Evolutionary conservation across 2,888 invertebrate genomes (phyloP), one percentile per base, ranked within the genome.

Genomic region (Lagria hirta): DNA sequence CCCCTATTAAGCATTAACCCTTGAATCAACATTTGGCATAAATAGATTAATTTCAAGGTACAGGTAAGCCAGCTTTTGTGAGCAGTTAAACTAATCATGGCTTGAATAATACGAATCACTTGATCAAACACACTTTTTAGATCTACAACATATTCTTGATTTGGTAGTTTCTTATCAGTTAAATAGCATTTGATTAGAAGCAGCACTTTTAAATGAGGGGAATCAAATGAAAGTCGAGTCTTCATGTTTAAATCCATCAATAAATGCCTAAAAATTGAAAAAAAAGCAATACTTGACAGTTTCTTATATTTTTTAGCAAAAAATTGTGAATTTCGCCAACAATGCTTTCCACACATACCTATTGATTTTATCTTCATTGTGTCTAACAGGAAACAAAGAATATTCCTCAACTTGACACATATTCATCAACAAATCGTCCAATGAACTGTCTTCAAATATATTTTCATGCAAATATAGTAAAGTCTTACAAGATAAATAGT

Each of bases 111-210:
- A 64, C 99, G 82, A 24, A 97, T 86, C 10, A 95, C 84, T 71
- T 99, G 97, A 73, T 99, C 99, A 32, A 99, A 76, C 1, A 97
- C 94, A 7, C 94, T 93, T 73, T 99, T 98, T 20, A 93, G 83
- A 72, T 99, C 99, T 0, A 98, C 97, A 38, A 85, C 74, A 69
- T 98, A 99, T 74, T 99, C 99, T 0, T 94, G 82, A 62, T 88
- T 88, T 0, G 97, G 96, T 37, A 99, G 72, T 16, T 78, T 74
- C 3, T 88, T 68, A 24, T 88, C 82, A n/a, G 86, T 81, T 70
- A 98, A 87, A 68, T 99, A 95, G 6, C 96, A 92, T 75, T 98
- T 98, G 4, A 99, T 79, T 37, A 99, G 74, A 3, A 99, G 74
- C 72, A 89, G 87, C 3, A 97, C 86, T 75, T 99, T 99, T 3